Base-by-base conservation (phyloP, 2,888 invertebrate species). In the Trichopoda pennipes region DNA sequence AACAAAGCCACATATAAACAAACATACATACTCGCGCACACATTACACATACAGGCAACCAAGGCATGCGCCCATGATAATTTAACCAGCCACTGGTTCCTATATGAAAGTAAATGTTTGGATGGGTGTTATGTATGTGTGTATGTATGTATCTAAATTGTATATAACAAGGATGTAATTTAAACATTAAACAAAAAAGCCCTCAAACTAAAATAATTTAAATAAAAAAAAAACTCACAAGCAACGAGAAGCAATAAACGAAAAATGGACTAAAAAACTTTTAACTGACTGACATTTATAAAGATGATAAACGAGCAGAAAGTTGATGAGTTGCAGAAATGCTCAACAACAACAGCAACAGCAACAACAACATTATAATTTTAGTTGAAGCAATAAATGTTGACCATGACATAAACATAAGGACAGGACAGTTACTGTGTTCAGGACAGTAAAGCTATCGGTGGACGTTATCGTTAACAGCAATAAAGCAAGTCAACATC, bases 141-240 rank as follows among this genome's bases (percentile, higher is more conserved):
- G 42, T 42, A 3, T 66, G 16, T 66, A 1, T 63, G 14, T 9
- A 7, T 42, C 17, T 44, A 14, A 16, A 44, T 19, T 56, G 28
- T 19, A n/a, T 44, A 16, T 55, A 79, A 68, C 73, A 73, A 79
- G 73, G 68, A 73, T 79, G 55, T 73, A 79, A 79, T 79, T 79
- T 79, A 56, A 73, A 74, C 53, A 79, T 61, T 66, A 28, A 28
- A 6, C 47, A 79, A 47, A 78, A 68, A 79, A 61, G 68, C 79
- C 79, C 79, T 44, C 38, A 55, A 79, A 79, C 79, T 79, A 73
- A n/a, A 68, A 79, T 72, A 68, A 79, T 79, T 79, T 79, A 73
- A 68, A 79, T 68, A 53, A 68, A 79, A 79, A 79, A 79, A 79
- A 38, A 12, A 28, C 55, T 56, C 12, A 42, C 73, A 79, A 68